phyloP scores from a whole-genome alignment of 2,113 vertebrate species.

The Aldabrachelys gigantea region DNA sequence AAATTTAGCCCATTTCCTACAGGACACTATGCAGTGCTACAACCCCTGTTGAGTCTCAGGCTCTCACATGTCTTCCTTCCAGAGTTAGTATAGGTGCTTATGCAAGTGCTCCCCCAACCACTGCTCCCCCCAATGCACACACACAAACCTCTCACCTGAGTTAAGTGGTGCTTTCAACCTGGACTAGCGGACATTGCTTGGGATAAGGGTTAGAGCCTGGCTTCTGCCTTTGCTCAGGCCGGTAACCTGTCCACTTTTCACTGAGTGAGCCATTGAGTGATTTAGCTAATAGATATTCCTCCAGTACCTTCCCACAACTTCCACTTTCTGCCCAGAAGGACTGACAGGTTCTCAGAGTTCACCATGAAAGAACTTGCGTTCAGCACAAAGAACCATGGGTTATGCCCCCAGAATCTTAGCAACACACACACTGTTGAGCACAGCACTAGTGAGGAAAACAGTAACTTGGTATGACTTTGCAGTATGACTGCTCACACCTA shows the following conservation, averaged over 20 bases:
- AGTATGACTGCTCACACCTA: no score
- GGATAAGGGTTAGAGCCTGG: neutral
- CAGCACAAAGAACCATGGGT: neutral
- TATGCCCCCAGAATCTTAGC: neutral
- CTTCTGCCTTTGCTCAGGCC: neutral
- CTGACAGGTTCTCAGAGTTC: neutral
- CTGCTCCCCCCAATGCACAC: no score
- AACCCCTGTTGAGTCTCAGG: no score
- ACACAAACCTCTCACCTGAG: neutral
- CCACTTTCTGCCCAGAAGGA: neutral
- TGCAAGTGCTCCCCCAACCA: neutral
- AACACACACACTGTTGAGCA: no score
- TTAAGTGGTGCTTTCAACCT: neutral
- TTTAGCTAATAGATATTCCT: neutral
- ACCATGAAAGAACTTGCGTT: neutral
- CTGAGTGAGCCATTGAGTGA: no score
- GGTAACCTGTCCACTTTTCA: no score
- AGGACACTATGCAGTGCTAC: neutral
- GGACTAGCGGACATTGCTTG: neutral
- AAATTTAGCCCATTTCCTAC: neutral
- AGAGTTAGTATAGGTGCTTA: neutral
- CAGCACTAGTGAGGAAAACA: neutral
- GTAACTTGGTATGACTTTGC: neutral
- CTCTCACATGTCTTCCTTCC: neutral
- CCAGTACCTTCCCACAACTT: neutral